phyloP scores from a whole-genome alignment of 1,140 invertebrate species.

The Trichomalopsis sarcophagae region DNA sequence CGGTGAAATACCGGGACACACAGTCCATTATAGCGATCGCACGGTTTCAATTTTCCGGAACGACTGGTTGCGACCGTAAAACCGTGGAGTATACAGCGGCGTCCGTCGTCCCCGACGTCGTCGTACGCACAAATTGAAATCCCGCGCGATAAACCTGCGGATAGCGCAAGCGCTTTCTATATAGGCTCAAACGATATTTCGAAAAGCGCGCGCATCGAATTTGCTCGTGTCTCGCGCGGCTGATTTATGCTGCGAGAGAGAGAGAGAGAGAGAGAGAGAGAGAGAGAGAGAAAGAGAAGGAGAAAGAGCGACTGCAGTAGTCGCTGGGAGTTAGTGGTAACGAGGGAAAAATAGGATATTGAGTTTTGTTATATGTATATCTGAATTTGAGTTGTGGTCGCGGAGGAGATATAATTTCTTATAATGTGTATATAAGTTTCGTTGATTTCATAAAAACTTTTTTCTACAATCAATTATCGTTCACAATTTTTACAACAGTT shows the following conservation, averaged over 20 bases:
- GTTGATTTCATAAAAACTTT: too few relatives aligned
- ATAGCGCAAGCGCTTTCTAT: not conserved
- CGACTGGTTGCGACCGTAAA: conserved; percentile 4
- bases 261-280: not conserved
- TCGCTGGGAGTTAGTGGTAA: not conserved
- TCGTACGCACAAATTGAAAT: conserved; percentile 31
- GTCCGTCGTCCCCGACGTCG: not conserved
- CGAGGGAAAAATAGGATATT: not conserved
- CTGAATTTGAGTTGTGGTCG: too few relatives aligned
- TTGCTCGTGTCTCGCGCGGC: not conserved
- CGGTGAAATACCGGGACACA: not conserved
- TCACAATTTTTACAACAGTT: too few relatives aligned
- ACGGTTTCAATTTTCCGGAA: conserved; percentile 21
- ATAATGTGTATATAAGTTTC: too few relatives aligned
- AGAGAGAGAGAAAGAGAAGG: too few relatives aligned
- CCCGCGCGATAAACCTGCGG: conserved; percentile 3
- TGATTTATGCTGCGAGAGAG: conserved; percentile 3
- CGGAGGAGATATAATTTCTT: too few relatives aligned
- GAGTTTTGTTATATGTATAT: not conserved
- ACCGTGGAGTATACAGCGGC: not conserved
- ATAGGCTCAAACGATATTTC: conserved; percentile 4
- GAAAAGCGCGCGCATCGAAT: conserved; percentile 5
- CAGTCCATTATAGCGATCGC: not conserved
- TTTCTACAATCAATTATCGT: too few relatives aligned
- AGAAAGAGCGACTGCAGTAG: not conserved